These are phyloP conservation scores for Acrocephalus arundinaceus DNA, from an alignment of 2,113 vertebrate genomes.

Conservation along the genomic window DNA sequence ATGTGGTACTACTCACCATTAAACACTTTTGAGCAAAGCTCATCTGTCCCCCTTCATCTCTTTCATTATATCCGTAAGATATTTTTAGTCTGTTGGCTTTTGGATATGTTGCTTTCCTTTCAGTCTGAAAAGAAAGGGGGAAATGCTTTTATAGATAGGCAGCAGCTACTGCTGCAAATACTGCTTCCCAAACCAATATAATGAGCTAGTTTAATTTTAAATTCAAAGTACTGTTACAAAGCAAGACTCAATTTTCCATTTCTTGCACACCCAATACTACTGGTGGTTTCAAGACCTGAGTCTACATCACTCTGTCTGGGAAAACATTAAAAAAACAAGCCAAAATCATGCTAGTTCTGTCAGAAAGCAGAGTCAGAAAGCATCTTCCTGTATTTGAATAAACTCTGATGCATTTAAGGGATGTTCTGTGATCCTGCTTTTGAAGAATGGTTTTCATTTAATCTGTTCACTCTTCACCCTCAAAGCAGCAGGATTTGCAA, in stretches of 20 bases:
- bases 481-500: neutral
- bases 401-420: neutral
- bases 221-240: neutral
- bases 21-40: neutral
- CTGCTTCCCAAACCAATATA: neutral
- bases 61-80: neutral
- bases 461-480: neutral
- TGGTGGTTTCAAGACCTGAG: neutral
- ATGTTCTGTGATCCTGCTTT: neutral
- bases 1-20: neutral
- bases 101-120: neutral
- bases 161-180: neutral
- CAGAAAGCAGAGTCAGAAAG: neutral
- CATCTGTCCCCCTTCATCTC: neutral
- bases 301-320: neutral
- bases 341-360: neutral
- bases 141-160: neutral
- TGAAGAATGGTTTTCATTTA: neutral
- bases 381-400: neutral
- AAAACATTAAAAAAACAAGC: neutral
- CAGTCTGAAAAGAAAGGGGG: neutral
- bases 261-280: neutral
- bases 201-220: neutral
- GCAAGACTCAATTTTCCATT: neutral
- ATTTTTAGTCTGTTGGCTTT: neutral